phyloP scores from a whole-genome alignment of 2,888 invertebrate species.

The Tridacna crocea region DNA sequence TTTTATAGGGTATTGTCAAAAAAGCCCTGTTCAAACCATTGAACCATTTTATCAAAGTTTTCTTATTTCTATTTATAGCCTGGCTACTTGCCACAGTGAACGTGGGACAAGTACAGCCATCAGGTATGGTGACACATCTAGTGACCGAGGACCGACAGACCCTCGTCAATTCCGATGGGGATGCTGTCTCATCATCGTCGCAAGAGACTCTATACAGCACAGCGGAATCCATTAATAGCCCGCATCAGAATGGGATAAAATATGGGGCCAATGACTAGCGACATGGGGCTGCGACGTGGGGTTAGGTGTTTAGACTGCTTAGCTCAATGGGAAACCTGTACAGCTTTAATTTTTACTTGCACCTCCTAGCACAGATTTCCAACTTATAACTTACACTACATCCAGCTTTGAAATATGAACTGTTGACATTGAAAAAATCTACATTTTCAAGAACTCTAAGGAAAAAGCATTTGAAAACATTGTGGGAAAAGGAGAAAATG shows the following conservation, averaged over 20 bases:
- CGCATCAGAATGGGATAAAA: conserved; percentile 38
- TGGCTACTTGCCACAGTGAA: conserved; percentile 78
- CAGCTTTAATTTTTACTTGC: no score
- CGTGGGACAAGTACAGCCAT: conserved; percentile 79
- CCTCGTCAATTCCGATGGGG: conserved; percentile 64
- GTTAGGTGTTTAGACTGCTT: no score
- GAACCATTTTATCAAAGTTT: neutral
- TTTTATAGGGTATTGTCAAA: no score
- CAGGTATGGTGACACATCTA: conserved; percentile 67
- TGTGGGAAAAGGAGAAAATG: neutral
- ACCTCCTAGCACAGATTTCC: no score
- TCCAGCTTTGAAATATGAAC: no score
- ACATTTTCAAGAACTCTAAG: no score
- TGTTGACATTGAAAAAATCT: no score
- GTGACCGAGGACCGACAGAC: conserved; percentile 63
- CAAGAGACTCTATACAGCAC: conserved; percentile 63
- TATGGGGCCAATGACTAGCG: conserved; percentile 46
- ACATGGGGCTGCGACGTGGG: neutral
- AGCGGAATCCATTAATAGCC: conserved; percentile 43
- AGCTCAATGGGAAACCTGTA: no score
- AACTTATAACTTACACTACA: no score
- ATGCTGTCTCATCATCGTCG: conserved; percentile 55
- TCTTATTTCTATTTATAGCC: conserved; percentile 61
- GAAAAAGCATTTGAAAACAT: no score
- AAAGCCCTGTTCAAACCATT: no score